phyloP scores from a whole-genome alignment of 1,140 invertebrate species.

The Dendroctonus ponderosae region DNA sequence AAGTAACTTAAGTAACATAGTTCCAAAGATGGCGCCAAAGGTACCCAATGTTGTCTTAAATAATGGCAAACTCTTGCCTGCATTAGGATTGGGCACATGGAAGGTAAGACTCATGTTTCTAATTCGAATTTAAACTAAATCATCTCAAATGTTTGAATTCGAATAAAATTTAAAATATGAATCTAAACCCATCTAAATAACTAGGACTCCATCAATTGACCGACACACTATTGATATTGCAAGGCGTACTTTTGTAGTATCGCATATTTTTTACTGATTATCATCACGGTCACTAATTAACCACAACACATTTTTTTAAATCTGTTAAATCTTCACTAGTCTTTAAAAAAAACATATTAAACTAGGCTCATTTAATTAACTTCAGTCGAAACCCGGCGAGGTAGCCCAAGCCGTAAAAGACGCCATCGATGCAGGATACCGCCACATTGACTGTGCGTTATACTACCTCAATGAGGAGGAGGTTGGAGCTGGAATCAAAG shows the following conservation, averaged over 20 bases:
- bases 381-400: slow-evolving; percentile 67
- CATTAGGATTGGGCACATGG: slow-evolving; percentile 79
- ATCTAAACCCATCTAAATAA: background rate
- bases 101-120: slow-evolving; percentile 56
- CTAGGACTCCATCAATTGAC: too few relatives aligned
- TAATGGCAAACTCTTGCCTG: slow-evolving; percentile 65
- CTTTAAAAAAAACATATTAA: too few relatives aligned
- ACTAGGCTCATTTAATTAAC: background rate
- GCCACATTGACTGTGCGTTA: slow-evolving; percentile 67
- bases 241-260: too few relatives aligned
- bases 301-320: too few relatives aligned
- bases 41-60: slow-evolving; percentile 61
- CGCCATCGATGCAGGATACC: slow-evolving; percentile 71
- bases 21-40: slow-evolving; percentile 20
- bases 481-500: slow-evolving; percentile 73
- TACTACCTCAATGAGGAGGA: slow-evolving; percentile 79
- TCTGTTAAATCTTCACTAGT: too few relatives aligned
- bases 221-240: too few relatives aligned
- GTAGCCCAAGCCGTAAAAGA: slow-evolving; percentile 72
- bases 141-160: too few relatives aligned
- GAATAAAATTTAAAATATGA: too few relatives aligned
- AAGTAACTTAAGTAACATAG: background rate
- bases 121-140: background rate
- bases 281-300: too few relatives aligned
- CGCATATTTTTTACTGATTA: too few relatives aligned